Evolutionary conservation across 2,888 invertebrate species (phyloP), one percentile per base, ranked within the genome.

Genomic region (Epistrophe eligans): DNA sequence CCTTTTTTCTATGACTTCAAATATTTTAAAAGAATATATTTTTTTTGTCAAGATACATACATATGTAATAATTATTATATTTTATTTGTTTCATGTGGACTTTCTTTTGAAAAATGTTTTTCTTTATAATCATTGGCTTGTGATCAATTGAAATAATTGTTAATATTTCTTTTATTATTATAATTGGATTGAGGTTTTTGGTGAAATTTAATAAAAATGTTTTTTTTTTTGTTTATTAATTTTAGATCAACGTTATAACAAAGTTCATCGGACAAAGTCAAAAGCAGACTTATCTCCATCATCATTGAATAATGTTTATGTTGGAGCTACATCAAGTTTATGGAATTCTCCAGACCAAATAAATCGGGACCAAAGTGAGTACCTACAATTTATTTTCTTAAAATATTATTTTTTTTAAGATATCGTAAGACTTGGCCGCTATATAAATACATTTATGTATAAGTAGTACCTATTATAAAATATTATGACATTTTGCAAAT

Each of bases 301-400:
- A 15, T 90, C 91, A 10, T 79, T 91, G 82, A 93, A 93, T 89
- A 92, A 92, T 81, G 90, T 92, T 43, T 91, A 91, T 60, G 90
- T 91, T 89, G 92, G 92, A 73, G 92, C 92, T 77, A 92, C 93
- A 71, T 92, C 92, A 80, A 92, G 92, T 79, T 90, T 92, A 87
- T 92, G 92, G 92, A 93, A 93, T 88, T 90, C 92, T 43, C 92
- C 91, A 88, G 92, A 92, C 90, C 92, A 91, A 82, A 88, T 80
- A 15, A 83, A 83, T 84, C 76, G 88, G 70, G 88, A 91, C 84
- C 91, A 91, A 89, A 90, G 92, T 92, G 77, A 92, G 92, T 90
- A 79, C n/a, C n/a, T n/a, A 64, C 9, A 24, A 24, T 4, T 24
- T 7, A 6, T 5, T 32, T 32, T 32, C 4, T 24, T 32, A 4